Base-by-base conservation (phyloP, 1,140 invertebrate genomes). In the Cherax destructor region DNA sequence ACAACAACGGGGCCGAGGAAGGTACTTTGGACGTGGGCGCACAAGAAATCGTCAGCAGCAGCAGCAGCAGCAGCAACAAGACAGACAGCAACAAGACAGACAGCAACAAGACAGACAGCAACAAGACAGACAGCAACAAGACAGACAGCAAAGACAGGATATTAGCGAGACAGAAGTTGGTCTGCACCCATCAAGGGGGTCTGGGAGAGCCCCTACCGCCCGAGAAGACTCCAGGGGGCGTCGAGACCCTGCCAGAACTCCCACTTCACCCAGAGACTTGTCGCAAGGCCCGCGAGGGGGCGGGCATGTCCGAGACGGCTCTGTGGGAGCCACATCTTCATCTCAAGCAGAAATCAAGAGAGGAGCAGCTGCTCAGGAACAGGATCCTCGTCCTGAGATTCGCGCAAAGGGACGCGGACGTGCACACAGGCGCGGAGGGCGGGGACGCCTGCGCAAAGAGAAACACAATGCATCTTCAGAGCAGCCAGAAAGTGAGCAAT, bases 401-500 rank as follows among this genome's bases (percentile, higher is more conserved):
- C 89, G 89, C 21, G 41, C 16, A 52, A 91, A 91, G 77, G 83
- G 89, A 7, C 83, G 83, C 7, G 89, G 89, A 9, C 83, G 89
- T 18, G 83, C 72, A 7, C 89, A 91, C 47, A 30, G 89, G 41
- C 50, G 89, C 6, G 89, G 83, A 2, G 89, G 89, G 21, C 72
- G 89, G 5, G 89, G 89, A 41, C 83, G 89, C 9, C 72, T 83
- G 16, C 89, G 89, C 74, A 91, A 91, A 65, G 89, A 91, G 74
- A 91, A 91, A 79, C 76, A 84, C 72, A 84, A 56, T 74, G 47
- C 61, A 11, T 61, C 89, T 2, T 56, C 69, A 13, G 89, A 91
- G 41, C 50, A 47, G 21, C 18, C 89, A 3, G 89, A 91, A 52
- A 85, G 83, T 74, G 89, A 85, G 89, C 83, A 85, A 77, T 80